Evolutionary conservation across 2,888 invertebrate species (phyloP).

Genomic region (Meteorus cinctellus): DNA sequence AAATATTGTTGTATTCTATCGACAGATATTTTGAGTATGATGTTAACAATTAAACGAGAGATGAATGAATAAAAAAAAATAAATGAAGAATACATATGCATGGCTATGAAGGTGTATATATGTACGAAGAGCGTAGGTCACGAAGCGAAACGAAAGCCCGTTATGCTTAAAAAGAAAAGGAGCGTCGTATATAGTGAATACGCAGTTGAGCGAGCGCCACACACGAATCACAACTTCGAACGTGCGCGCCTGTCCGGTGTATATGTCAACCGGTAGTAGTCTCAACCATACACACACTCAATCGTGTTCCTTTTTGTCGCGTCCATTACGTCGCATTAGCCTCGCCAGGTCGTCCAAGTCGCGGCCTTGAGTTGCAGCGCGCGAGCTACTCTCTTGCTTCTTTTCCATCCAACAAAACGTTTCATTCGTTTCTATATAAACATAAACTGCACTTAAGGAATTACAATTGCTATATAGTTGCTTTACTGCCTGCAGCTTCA

Average conservation of each 20-base stretch:
- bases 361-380: constrained; percentile 27
- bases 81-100: no score
- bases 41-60: no score
- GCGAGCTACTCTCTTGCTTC: neutral
- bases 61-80: no score
- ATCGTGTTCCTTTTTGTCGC: constrained; percentile 51
- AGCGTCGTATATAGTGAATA: constrained; percentile 47
- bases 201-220: constrained; percentile 43
- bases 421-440: constrained; percentile 7
- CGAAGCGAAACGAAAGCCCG: constrained; percentile 55
- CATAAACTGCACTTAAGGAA: neutral
- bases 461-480: neutral
- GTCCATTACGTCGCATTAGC: constrained; percentile 63
- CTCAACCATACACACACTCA: constrained; percentile 18
- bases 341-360: constrained; percentile 50
- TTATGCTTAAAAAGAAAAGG: constrained; percentile 52
- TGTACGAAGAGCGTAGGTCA: constrained; percentile 7
- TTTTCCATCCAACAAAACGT: neutral
- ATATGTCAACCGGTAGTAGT: constrained; percentile 52
- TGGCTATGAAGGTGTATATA: neutral
- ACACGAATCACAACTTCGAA: constrained; percentile 22
- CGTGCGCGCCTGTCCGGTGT: constrained; percentile 16
- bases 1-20: no score
- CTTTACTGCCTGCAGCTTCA: neutral
- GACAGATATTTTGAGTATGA: no score